Conservation (phyloP, 2,797 vertebrate species). For the Sciurus carolinensis region DNA sequence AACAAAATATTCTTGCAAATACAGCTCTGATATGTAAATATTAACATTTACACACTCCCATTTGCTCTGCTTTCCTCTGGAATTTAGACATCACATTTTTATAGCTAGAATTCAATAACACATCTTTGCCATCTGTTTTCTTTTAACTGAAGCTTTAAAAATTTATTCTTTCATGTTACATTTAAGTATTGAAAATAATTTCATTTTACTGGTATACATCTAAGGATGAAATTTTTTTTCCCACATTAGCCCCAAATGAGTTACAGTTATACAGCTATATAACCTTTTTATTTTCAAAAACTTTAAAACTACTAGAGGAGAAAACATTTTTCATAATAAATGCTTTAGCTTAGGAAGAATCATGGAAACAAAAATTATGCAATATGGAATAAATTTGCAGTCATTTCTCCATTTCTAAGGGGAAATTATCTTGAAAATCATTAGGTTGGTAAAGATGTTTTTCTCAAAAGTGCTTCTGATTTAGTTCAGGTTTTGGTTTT, state of each 20-base stretch:
- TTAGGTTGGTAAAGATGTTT: constrained; percentile 20
- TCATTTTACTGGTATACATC: constrained; percentile 57
- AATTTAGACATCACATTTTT: constrained; percentile 71
- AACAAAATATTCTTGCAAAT: constrained; percentile 68
- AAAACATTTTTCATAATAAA: constrained; percentile 54
- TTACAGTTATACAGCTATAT: not conserved
- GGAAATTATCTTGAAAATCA: constrained; percentile 56
- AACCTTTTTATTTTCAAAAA: constrained; percentile 52
- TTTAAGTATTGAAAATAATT: constrained; percentile 60
- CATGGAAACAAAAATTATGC: constrained; percentile 36
- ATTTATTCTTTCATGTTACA: constrained; percentile 55
- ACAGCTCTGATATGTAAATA: constrained; percentile 73
- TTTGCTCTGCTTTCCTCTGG: constrained; percentile 62
- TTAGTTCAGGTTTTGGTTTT: constrained; percentile 46
- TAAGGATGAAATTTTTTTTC: not conserved
- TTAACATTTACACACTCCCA: constrained; percentile 54
- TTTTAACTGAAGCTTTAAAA: constrained; percentile 59
- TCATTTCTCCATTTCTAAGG: constrained; percentile 23
- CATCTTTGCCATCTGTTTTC: constrained; percentile 72
- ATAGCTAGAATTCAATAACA: constrained; percentile 55
- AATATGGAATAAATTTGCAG: constrained; percentile 30
- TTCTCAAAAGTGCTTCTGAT: constrained; percentile 51
- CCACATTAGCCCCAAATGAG: not conserved
- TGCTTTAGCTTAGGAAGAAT: constrained; percentile 54
- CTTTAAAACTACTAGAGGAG: constrained; percentile 18